Conservation (phyloP, 2,113 vertebrate species). For the Ceuthmochares aereus region DNA sequence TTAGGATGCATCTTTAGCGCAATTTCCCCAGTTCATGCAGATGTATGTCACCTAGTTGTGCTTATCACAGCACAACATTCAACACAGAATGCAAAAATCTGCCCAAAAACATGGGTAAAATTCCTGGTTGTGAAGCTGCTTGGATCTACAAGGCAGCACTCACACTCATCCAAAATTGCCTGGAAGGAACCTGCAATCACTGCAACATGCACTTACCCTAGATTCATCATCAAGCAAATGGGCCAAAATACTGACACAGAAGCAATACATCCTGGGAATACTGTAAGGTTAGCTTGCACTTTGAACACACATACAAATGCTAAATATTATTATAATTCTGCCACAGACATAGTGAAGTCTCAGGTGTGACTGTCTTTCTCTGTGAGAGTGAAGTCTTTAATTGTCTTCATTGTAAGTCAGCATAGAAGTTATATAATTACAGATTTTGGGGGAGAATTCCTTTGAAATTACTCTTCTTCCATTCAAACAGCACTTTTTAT, state of each 20-base stretch:
- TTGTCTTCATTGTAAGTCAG: neutral
- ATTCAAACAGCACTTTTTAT: neutral
- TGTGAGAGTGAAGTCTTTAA: neutral
- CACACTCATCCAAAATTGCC: neutral
- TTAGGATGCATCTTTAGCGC: neutral
- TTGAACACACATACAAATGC: neutral
- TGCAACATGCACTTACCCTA: neutral
- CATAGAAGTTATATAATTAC: neutral
- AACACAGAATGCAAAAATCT: neutral
- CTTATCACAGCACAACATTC: neutral
- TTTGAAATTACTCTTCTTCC: neutral
- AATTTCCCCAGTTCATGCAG: neutral
- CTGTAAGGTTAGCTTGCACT: neutral
- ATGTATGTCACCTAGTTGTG: fast-evolving
- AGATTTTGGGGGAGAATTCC: neutral
- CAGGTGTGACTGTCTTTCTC: neutral
- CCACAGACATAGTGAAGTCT: neutral
- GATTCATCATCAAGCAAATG: neutral
- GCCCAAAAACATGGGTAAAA: neutral
- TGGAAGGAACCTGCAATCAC: neutral
- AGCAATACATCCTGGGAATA: neutral
- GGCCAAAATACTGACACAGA: neutral
- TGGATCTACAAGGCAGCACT: neutral
- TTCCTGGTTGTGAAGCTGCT: neutral
- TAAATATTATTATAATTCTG: neutral